Conservation (phyloP, 2,797 vertebrate genomes). For the Calcarius lapponicus region DNA sequence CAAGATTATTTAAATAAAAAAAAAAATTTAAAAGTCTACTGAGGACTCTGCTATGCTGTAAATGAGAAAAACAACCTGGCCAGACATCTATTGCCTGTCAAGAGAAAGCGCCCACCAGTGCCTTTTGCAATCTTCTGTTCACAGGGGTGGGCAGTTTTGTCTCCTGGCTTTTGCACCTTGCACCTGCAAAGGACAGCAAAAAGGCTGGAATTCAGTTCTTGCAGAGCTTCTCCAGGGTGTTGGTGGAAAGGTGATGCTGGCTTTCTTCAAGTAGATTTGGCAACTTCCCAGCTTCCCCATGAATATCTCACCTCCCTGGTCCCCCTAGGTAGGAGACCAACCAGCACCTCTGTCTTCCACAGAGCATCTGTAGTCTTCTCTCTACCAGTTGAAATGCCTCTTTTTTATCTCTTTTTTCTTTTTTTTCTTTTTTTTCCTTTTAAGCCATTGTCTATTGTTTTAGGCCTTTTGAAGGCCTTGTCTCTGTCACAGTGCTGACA, state of each 20-base stretch:
- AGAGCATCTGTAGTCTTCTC: neutral
- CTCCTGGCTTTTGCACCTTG: slow-evolving; percentile 11
- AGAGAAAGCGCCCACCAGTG: neutral
- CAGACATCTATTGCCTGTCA: neutral
- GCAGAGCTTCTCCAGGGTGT: neutral
- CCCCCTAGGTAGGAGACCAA: neutral
- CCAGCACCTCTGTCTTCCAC: neutral
- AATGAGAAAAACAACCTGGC: slow-evolving; percentile 4
- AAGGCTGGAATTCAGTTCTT: neutral
- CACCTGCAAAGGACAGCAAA: neutral
- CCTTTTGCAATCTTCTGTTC: neutral
- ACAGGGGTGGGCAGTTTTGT: neutral
- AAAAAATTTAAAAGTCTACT: neutral
- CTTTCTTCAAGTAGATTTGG: neutral
- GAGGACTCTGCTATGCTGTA: slow-evolving; percentile 6
- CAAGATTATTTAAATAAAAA: slow-evolving; percentile 8
- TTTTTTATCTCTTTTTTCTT: neutral
- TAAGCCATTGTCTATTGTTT: neutral
- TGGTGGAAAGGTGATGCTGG: neutral
- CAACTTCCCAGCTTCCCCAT: neutral
- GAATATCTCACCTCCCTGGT: neutral
- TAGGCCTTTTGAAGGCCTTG: neutral
- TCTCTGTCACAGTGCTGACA: neutral
- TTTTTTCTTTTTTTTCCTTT: neutral
- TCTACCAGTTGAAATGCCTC: neutral